Base-by-base conservation (phyloP, 2,113 vertebrate genomes). In the Carassius auratus region DNA sequence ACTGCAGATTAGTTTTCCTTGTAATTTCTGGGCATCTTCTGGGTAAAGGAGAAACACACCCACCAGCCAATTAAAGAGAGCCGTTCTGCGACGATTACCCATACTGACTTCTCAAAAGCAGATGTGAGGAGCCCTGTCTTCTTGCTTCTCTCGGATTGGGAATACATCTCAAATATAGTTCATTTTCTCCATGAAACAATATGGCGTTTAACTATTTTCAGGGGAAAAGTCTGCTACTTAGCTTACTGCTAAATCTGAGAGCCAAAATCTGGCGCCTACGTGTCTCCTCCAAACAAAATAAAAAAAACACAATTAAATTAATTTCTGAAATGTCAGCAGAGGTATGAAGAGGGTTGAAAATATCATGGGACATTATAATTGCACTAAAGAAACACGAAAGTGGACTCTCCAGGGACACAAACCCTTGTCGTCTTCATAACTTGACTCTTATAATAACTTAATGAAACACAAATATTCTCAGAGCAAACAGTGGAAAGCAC, bases 11-110 rank as follows among this genome's bases (percentile, higher is more conserved):
- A 85, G 77, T 87, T 88, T 84, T 64, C 75, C 84, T 71, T 88
- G 73, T 87, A 84, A 87, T 91, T 91, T 91, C n/a, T 84, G 88
- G 87, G 88, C 87, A 90, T 89, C 74, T 88, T 77, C 88, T 78
- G 86, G 68, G 78, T 76, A 48, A 85, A 86, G 68, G 79, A 81
- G 52, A 88, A 57, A 33, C 76, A 88, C 81, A 86, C 66, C 81
- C 75, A 81, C 48, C 64, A 88, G 76, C 76, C 85, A 86, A 86
- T 83, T 81, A 91, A 75, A 76, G 81, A 21, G 42, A 87, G 81
- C 89, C 74, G 76, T 76, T 83, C 38, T 21, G 61, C 48, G 12
- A 66, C 84, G 68, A 85, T 82, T 61, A 82, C 23, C 19, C 12
- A 3, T 52, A 75, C 80, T 83, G 74, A 62, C 75, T 42, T 81